Base-by-base conservation (phyloP, 2,113 vertebrate genomes). In the Platycercus adscitus region DNA sequence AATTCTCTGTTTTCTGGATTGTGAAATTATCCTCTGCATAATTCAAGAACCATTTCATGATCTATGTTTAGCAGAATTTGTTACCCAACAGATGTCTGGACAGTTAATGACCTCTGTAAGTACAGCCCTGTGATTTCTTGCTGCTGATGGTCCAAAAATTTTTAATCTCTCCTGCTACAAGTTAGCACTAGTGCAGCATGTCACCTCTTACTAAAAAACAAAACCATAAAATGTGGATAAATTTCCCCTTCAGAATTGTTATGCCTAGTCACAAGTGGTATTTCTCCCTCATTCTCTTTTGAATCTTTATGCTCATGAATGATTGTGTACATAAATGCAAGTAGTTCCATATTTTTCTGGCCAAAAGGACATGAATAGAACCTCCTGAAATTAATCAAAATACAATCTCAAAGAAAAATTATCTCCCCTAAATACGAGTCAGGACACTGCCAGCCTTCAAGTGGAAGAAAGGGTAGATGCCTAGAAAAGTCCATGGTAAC, bases 41-140 rank as follows among this genome's bases (percentile, higher is more conserved):
- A 95, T 86, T 96, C 91, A 95, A 93, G 95, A 93, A 85, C 49
- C 0, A 0, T 86, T 96, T 95, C 83, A 94, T 89, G 88, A 93
- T 94, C 86, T 76, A 58, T 87, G 86, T 95, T 96, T 91, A 94
- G 88, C 94, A 95, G 91, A 94, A 91, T 96, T 94, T 96, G 92
- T 96, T 95, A 92, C 83, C 77, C 83, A 95, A 94, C 94, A 96
- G 95, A 97, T 96, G 93, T 92, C 93, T 66, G 91, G 65, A 70
- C 92, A 96, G 81, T 91, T 95, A 96, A 96, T 89, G 93, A 93
- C 91, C 81, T 93, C 93, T 89, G 24, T 84, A 96, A 96, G 91
- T 88, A 91, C 56, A 94, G 65, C 65, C 41, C 49, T 88, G 72
- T 92, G 93, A 86, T 92, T 94, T 92, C 88, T 96, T 96, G 88